Evolutionary conservation across 2,797 vertebrate species (phyloP).

Genomic region (Ceryle rudis): DNA sequence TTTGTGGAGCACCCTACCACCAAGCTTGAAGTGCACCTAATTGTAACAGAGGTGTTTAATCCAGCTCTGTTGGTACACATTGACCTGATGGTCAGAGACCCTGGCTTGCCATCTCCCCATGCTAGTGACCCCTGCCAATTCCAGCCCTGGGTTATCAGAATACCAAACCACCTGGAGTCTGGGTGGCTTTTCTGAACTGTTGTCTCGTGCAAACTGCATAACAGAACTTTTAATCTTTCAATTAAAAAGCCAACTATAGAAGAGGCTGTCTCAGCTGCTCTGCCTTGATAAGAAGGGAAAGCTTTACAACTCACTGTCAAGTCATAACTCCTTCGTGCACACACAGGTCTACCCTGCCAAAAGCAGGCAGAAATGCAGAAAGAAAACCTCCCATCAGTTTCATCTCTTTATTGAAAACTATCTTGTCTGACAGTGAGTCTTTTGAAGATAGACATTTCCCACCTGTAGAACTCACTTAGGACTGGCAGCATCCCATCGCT

Average conservation of each 20-base stretch:
- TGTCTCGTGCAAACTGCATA: constrained; percentile 1
- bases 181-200: constrained; percentile 4
- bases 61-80: accelerated
- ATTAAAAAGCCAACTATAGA: constrained; percentile 66
- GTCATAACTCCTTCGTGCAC: constrained; percentile 5
- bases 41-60: background rate
- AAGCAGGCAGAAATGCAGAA: constrained; percentile 41
- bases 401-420: constrained; percentile 64
- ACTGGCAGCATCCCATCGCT: constrained; percentile 25
- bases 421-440: constrained; percentile 55
- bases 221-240: constrained; percentile 66
- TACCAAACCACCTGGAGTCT: background rate
- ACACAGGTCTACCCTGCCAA: constrained; percentile 25
- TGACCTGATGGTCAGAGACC: background rate
- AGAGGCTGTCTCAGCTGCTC: constrained; percentile 66
- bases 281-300: constrained; percentile 73
- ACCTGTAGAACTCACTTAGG: constrained; percentile 59
- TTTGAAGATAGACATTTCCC: constrained; percentile 58
- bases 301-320: constrained; percentile 56
- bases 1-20: background rate
- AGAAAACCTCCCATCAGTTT: constrained; percentile 54
- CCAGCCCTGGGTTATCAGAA: background rate
- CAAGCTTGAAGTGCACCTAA: background rate
- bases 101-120: accelerated
- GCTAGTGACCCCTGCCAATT: background rate